These are phyloP conservation scores for Engystomops pustulosus DNA, from an alignment of 2,113 vertebrate genomes.

Conservation along the genomic window DNA sequence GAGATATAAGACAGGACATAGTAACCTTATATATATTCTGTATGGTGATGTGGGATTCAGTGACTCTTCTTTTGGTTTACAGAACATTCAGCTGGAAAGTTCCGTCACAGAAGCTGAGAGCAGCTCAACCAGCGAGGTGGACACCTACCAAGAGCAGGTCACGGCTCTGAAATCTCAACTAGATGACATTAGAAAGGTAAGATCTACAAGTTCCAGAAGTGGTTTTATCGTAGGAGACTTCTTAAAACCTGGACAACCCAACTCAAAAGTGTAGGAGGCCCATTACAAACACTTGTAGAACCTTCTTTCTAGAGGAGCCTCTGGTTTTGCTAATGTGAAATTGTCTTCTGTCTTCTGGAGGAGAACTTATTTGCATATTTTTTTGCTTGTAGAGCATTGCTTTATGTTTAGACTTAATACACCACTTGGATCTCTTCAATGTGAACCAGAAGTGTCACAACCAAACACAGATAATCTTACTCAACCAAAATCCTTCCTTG, in stretches of 20 bases:
- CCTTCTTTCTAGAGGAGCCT: no score
- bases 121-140: slow-evolving; percentile 63
- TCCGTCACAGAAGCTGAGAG: slow-evolving; percentile 64
- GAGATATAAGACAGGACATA: not conserved
- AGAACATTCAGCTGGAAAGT: slow-evolving; percentile 66
- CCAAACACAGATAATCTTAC: no score
- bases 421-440: not conserved
- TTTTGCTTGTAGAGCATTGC: no score
- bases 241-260: not conserved
- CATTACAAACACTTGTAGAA: no score
- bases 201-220: not conserved
- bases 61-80: slow-evolving; percentile 48
- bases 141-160: slow-evolving; percentile 68
- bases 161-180: slow-evolving; percentile 67
- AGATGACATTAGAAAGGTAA: slow-evolving; percentile 70
- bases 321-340: no score
- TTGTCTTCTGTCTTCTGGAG: no score
- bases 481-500: no score
- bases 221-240: not conserved
- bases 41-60: no score
- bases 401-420: no score
- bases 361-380: no score
- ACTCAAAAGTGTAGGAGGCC: no score
- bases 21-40: no score
- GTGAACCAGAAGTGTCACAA: not conserved